phyloP scores from a whole-genome alignment of 2,797 vertebrate species.

The Adrianichthys oophorus region DNA sequence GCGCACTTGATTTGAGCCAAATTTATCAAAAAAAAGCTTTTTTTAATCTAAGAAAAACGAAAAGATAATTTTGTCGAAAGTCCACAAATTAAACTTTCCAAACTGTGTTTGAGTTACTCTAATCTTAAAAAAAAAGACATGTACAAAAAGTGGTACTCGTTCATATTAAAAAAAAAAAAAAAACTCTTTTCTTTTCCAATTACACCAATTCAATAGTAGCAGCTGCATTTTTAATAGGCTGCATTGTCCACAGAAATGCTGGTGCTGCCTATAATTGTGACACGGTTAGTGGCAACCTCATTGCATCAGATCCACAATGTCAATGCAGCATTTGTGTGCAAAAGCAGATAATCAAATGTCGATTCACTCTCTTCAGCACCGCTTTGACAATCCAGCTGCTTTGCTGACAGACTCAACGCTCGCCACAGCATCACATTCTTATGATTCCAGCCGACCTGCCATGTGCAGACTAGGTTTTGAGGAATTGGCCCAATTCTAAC shows the following conservation, averaged over 20 bases:
- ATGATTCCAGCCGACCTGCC: slow-evolving; percentile 73
- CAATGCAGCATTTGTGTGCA: slow-evolving; percentile 51
- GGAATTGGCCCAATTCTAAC: slow-evolving; percentile 73
- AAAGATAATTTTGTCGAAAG: slow-evolving; percentile 42
- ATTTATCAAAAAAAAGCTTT: slow-evolving; percentile 49
- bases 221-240: slow-evolving; percentile 6
- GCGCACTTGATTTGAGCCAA: slow-evolving; percentile 43
- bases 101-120: slow-evolving; percentile 36
- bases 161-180: no score
- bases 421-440: slow-evolving; percentile 50
- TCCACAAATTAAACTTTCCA: slow-evolving; percentile 45
- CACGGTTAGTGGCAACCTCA: slow-evolving; percentile 36
- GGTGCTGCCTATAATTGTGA: slow-evolving; percentile 21
- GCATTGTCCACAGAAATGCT: slow-evolving; percentile 7
- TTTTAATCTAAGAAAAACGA: slow-evolving; percentile 1
- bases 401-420: slow-evolving; percentile 67
- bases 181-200: slow-evolving; percentile 16
- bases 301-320: slow-evolving; percentile 44
- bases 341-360: slow-evolving; percentile 74
- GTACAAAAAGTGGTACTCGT: slow-evolving; percentile 21
- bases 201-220: slow-evolving; percentile 1
- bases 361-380: slow-evolving; percentile 60
- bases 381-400: slow-evolving; percentile 59
- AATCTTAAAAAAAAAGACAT: slow-evolving; percentile 40
- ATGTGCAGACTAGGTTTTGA: slow-evolving; percentile 73